Percentiles rank a stretch among this genome's conserved stretches.
Evolutionary conservation across 2,888 invertebrate genomes (phyloP).

Genomic region (Diaprepes abbreviatus): DNA sequence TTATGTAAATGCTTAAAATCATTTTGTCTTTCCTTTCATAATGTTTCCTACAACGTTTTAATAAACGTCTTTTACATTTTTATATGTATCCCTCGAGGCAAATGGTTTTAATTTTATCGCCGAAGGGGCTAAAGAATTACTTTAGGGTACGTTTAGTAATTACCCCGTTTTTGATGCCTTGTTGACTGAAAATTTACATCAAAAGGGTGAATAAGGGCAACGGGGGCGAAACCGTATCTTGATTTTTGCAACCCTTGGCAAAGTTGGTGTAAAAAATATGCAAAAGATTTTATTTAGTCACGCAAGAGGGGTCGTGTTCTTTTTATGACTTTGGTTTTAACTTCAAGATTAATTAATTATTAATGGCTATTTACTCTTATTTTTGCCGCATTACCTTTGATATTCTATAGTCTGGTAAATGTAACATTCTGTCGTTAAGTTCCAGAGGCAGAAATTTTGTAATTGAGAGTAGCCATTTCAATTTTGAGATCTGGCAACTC

Average conservation of each 20-base stretch:
- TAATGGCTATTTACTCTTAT: no score
- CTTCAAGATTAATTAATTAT: no score
- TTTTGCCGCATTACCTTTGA: no score
- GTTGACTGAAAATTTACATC: constrained; percentile 22
- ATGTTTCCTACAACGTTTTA: constrained; percentile 1
- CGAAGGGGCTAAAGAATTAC: constrained; percentile 21
- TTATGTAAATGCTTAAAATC: no score
- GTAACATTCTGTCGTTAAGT: no score
- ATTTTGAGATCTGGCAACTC: no score
- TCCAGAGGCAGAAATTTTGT: no score
- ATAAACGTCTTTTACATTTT: constrained; percentile 13
- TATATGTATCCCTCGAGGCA: constrained; percentile 10
- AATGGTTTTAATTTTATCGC: constrained; percentile 22
- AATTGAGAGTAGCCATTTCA: no score
- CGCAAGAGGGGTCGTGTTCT: not conserved
- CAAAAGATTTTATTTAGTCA: constrained; percentile 12
- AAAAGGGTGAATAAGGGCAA: constrained; percentile 18
- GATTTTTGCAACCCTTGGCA: not conserved
- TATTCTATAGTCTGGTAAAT: no score
- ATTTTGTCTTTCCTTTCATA: not conserved
- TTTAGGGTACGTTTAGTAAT: constrained; percentile 21
- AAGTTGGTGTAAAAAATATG: not conserved
- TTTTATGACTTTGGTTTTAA: not conserved
- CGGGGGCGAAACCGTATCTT: constrained; percentile 10
- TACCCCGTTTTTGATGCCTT: constrained; percentile 22